Percentiles rank a stretch among this genome's conserved stretches.
Evolutionary conservation across 2,113 vertebrate species (phyloP).

Genomic region (Paraplagusia blochii): DNA sequence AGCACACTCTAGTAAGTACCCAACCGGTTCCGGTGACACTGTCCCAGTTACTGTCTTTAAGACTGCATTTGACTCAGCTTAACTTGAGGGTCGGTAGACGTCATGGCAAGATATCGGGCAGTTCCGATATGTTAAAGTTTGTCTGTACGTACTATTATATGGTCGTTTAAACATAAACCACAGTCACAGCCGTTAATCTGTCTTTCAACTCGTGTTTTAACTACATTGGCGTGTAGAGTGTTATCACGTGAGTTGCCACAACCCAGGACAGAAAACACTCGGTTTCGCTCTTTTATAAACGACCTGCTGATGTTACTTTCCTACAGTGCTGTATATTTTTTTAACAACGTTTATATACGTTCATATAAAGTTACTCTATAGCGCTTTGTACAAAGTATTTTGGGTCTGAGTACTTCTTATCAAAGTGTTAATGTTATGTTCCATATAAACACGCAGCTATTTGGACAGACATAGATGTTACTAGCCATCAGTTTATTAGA

Average conservation of each 20-base stretch:
- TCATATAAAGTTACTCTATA: too few species aligned
- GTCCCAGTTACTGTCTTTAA: not conserved
- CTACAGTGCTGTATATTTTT: too few species aligned
- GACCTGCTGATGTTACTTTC: not conserved
- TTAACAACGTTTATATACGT: too few species aligned
- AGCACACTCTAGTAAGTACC: constrained; percentile 31
- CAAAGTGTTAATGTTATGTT: too few species aligned
- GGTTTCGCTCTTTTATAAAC: not conserved
- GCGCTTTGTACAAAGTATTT: too few species aligned
- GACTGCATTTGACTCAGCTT: constrained; percentile 29
- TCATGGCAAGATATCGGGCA: not conserved
- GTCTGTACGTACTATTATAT: not conserved
- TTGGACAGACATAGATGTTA: too few species aligned
- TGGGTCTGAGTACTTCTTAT: too few species aligned
- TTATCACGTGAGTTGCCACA: constrained; percentile 67
- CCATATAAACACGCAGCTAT: too few species aligned
- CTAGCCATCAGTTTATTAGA: too few species aligned
- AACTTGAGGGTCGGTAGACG: constrained; percentile 53
- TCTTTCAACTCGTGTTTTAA: constrained; percentile 15
- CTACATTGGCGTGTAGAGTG: constrained; percentile 24
- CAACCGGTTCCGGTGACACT: not conserved
- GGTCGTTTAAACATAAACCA: not conserved
- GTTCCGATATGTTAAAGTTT: not conserved
- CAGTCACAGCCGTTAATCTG: not conserved
- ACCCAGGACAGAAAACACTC: constrained; percentile 38